These are phyloP conservation scores for Lydus trimaculatus DNA, from an alignment of 2,888 invertebrate genomes.

Conservation along the genomic window DNA sequence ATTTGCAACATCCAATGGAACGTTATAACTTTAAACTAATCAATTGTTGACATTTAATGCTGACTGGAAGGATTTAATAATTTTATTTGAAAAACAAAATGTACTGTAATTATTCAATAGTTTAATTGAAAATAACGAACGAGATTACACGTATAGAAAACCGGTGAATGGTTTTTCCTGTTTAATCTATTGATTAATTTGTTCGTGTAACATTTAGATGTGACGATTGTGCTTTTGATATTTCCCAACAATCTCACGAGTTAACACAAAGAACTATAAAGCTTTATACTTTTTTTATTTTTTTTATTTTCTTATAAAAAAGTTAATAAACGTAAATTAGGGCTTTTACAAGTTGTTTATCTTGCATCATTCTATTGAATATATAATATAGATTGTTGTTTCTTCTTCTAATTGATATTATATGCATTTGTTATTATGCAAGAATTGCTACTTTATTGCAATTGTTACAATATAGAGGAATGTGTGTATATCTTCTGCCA, in stretches of 20 bases:
- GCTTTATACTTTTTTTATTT: neutral
- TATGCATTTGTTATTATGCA: neutral
- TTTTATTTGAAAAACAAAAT: neutral
- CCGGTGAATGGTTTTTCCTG: conserved; percentile 3
- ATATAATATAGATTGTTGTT: conserved; percentile 6
- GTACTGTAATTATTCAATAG: neutral
- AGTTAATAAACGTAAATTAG: neutral
- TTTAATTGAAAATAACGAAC: conserved; percentile 7
- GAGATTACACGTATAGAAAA: neutral
- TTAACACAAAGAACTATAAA: conserved; percentile 12
- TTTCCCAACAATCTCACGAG: conserved; percentile 14
- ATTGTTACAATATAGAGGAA: neutral
- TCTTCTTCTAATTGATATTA: neutral
- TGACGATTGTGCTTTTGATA: conserved; percentile 13
- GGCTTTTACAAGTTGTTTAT: neutral
- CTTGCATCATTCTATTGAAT: conserved; percentile 4
- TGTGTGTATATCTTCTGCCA: neutral
- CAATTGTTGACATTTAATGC: conserved; percentile 2
- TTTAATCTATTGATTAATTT: conserved; percentile 10
- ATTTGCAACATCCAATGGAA: neutral
- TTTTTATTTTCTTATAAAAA: neutral
- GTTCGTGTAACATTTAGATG: conserved; percentile 17
- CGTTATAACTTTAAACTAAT: neutral
- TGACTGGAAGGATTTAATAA: too few relatives aligned
- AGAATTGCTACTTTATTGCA: neutral